phyloP scores from a whole-genome alignment of 37 sponge, comb jelly and placozoan genomes.

The Hormiphora californensis region DNA sequence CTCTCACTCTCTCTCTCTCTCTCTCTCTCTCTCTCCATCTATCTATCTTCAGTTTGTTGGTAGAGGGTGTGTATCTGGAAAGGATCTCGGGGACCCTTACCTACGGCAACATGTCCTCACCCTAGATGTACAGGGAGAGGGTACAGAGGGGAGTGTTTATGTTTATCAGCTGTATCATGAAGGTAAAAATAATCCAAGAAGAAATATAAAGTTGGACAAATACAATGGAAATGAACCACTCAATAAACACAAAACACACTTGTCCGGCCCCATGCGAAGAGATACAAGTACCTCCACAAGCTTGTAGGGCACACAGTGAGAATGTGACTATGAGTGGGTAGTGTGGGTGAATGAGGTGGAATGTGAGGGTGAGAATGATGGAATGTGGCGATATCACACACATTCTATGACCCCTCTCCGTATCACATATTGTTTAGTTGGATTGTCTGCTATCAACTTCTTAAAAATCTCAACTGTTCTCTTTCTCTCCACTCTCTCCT shows the following conservation, averaged over 20 bases:
- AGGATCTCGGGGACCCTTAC: neutral
- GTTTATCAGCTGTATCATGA: slow-evolving; percentile 47
- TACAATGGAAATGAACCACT: no score
- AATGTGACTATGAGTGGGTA: no score
- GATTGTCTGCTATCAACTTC: neutral
- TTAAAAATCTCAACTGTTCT: neutral
- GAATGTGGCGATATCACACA: no score
- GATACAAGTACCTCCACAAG: no score
- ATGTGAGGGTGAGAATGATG: no score
- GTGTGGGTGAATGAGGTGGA: no score
- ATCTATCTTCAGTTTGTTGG: neutral
- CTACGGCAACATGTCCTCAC: slow-evolving; percentile 37
- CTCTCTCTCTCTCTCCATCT: neutral
- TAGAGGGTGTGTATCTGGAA: neutral
- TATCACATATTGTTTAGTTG: neutral
- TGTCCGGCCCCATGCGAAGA: no score
- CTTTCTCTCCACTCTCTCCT: neutral
- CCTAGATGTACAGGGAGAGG: slow-evolving; percentile 20
- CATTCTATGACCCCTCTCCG: no score
- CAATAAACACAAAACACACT: no score
- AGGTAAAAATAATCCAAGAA: neutral
- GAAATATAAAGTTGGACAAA: no score
- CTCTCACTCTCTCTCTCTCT: neutral
- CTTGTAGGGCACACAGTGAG: no score
- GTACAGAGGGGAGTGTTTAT: neutral